Conservation (phyloP, 64 coral and sea anemone genomes). For the Porites lutea region DNA sequence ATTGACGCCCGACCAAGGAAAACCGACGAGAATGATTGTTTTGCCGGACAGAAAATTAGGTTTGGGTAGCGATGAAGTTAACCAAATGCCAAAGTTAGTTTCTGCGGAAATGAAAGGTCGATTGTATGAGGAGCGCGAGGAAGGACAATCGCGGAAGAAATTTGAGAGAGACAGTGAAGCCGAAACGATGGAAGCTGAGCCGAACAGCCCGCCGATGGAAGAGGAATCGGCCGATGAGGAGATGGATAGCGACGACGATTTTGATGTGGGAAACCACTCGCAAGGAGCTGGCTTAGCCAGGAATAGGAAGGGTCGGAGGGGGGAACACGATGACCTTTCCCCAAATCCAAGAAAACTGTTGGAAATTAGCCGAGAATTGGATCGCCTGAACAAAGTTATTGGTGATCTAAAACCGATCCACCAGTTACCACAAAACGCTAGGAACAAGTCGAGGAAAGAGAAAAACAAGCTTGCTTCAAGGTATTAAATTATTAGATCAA, state of each 20-base stretch:
- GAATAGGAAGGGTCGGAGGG: constrained; percentile 87
- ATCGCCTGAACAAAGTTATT: constrained; percentile 89
- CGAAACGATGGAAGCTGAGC: background rate
- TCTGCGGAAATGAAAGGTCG: constrained; percentile 77
- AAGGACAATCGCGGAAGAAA: background rate
- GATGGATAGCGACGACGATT: constrained; percentile 91
- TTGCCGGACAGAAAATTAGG: constrained; percentile 59
- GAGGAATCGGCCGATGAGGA: constrained; percentile 94
- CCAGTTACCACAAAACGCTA: constrained; percentile 83
- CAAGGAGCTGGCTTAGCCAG: constrained; percentile 61
- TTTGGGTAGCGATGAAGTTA: constrained; percentile 5
- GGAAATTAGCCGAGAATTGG: constrained; percentile 90
- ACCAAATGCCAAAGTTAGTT: constrained; percentile 72
- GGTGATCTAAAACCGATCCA: constrained; percentile 96
- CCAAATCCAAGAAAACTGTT: constrained; percentile 95
- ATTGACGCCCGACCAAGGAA: constrained; percentile 9
- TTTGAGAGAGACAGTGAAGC: background rate
- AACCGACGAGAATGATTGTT: constrained; percentile 14
- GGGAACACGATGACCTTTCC: constrained; percentile 89
- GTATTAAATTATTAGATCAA: constrained; percentile 10
- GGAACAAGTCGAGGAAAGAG: constrained; percentile 95
- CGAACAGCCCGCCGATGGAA: constrained; percentile 11
- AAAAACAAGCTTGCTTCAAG: constrained; percentile 99
- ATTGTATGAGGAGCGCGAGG: constrained; percentile 2
- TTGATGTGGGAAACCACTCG: constrained; percentile 66